These are phyloP conservation scores for Micrasema longulum DNA, from an alignment of 1,140 invertebrate species.

Conservation along the genomic window DNA sequence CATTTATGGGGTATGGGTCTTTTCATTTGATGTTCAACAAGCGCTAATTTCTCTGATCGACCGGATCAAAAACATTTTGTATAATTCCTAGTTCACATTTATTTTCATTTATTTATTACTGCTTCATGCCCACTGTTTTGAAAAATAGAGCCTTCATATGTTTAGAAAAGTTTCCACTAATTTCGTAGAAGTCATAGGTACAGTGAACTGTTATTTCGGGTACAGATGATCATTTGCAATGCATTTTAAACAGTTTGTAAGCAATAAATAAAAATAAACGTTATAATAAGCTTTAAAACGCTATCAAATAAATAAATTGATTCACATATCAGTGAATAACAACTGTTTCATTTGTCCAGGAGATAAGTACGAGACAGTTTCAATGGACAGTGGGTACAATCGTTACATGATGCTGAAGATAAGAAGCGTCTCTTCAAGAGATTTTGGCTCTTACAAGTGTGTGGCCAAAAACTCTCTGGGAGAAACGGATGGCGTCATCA, in stretches of 20 bases:
- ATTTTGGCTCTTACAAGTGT: conserved; percentile 92
- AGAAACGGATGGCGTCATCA: conserved; percentile 91
- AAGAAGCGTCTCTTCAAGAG: conserved; percentile 78
- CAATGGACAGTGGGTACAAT: conserved; percentile 84
- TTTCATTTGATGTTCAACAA: too few relatives aligned
- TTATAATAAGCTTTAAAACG: not conserved
- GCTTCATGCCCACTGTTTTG: too few relatives aligned
- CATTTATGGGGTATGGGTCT: too few relatives aligned
- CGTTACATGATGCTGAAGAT: conserved; percentile 92
- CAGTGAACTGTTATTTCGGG: too few relatives aligned
- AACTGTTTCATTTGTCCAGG: conserved; percentile 67
- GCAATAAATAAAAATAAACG: not conserved
- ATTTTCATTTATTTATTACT: too few relatives aligned
- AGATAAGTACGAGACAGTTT: conserved; percentile 86
- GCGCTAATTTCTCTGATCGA: too few relatives aligned
- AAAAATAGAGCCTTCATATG: too few relatives aligned
- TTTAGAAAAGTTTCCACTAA: too few relatives aligned
- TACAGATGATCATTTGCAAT: too few relatives aligned
- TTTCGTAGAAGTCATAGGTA: too few relatives aligned
- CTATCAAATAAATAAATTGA: not conserved
- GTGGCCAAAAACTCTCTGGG: conserved; percentile 95
- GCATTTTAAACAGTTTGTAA: not conserved
- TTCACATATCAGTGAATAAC: not conserved
- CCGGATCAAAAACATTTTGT: too few relatives aligned
- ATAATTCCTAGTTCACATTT: too few relatives aligned